Conservation (phyloP, 2,797 vertebrate genomes). For the Sandelia bainsii region DNA sequence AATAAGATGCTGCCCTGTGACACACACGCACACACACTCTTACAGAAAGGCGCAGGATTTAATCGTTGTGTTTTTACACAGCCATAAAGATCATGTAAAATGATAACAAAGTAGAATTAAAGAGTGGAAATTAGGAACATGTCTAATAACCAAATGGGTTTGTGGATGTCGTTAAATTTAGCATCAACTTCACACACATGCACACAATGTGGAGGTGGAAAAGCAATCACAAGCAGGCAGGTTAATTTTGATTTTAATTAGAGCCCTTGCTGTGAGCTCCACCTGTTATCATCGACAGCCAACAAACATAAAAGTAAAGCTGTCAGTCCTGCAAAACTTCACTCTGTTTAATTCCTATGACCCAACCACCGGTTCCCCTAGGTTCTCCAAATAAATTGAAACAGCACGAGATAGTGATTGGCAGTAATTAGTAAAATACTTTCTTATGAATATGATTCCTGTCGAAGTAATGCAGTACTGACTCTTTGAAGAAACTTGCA, state of each 20-base stretch:
- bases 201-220: constrained; percentile 49
- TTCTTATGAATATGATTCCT: constrained; percentile 37
- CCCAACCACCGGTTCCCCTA: constrained; percentile 53
- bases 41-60: constrained; percentile 24
- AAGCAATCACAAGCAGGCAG: constrained; percentile 76
- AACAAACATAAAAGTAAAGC: constrained; percentile 65
- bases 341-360: constrained; percentile 45
- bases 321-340: constrained; percentile 54
- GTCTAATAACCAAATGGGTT: constrained; percentile 50
- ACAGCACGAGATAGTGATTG: constrained; percentile 43
- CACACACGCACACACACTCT: constrained; percentile 19
- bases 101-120: constrained; percentile 52
- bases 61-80: constrained; percentile 32
- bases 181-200: constrained; percentile 18
- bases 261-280: constrained; percentile 72
- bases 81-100: constrained; percentile 46
- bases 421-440: constrained; percentile 50
- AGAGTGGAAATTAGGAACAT: constrained; percentile 31
- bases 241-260: constrained; percentile 81
- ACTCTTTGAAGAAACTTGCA: constrained; percentile 15
- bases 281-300: constrained; percentile 79
- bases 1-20: constrained; percentile 53
- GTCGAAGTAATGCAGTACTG: background rate
- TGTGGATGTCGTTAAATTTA: constrained; percentile 58
- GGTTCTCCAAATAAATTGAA: constrained; percentile 63